Conservation (phyloP, 37 sponge, comb jelly and placozoan species). For the Tethya wilhelma region DNA sequence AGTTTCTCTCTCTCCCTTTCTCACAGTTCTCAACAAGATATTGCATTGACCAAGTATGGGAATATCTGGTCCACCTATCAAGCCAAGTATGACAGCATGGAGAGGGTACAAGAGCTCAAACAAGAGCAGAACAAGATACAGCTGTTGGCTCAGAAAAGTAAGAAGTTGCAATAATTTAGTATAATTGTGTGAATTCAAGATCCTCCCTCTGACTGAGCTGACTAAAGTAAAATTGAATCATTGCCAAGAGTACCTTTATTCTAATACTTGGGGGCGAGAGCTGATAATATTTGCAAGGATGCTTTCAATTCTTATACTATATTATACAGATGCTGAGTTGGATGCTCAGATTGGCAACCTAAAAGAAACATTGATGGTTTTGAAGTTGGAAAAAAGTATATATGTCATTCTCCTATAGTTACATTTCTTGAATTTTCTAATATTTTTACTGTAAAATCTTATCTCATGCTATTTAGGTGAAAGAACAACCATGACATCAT, state of each 20-base stretch:
- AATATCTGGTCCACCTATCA: constrained; percentile 33
- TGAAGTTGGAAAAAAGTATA: neutral
- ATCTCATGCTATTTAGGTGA: neutral
- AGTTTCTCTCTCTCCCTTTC: neutral
- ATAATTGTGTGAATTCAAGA: too few relatives aligned
- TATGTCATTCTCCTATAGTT: neutral
- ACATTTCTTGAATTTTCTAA: neutral
- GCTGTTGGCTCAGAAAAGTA: neutral
- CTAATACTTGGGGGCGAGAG: neutral
- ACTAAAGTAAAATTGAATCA: too few relatives aligned
- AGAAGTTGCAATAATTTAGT: neutral
- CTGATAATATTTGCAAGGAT: neutral
- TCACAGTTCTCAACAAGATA: constrained; percentile 16
- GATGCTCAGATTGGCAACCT: neutral
- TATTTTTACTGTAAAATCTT: neutral
- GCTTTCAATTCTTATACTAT: neutral
- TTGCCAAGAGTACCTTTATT: too few relatives aligned
- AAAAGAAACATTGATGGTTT: neutral
- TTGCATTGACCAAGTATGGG: constrained; percentile 35
- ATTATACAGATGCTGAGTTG: neutral
- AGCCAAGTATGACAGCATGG: constrained; percentile 34
- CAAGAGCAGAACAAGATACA: constrained; percentile 7
- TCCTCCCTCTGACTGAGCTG: too few relatives aligned
- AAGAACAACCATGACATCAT: neutral
- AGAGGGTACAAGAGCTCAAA: constrained; percentile 22